These are phyloP conservation scores for Campopleginae sp. DNA, from an alignment of 2,888 invertebrate genomes.

Conservation along the genomic window DNA sequence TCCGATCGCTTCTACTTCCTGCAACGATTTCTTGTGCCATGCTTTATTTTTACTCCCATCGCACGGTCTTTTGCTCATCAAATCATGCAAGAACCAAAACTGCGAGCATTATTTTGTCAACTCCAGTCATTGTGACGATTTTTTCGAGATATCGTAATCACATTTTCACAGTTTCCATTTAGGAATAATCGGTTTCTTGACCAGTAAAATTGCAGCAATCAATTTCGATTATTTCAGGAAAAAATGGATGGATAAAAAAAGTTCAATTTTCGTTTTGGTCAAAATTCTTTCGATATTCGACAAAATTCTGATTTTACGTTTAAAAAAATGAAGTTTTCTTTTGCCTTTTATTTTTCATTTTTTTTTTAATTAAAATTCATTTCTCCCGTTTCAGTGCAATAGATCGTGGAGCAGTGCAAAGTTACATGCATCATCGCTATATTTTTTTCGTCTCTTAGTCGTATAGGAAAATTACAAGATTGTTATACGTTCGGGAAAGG, in stretches of 20 bases:
- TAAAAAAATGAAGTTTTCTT: background rate
- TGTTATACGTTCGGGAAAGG: no score
- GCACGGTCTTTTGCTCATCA: background rate
- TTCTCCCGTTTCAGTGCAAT: background rate
- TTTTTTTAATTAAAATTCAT: background rate
- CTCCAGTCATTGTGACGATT: no score
- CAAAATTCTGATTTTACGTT: no score
- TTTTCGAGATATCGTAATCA: no score
- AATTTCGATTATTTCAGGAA: no score
- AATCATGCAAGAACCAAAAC: background rate
- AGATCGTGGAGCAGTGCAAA: background rate
- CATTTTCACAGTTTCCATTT: background rate
- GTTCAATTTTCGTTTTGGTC: no score
- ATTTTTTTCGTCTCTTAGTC: background rate
- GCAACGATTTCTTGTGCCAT: conserved; percentile 35
- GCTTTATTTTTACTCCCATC: conserved; percentile 8
- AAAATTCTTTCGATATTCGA: no score
- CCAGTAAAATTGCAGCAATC: no score
- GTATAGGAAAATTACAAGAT: background rate
- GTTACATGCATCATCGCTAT: background rate
- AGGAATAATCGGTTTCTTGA: no score
- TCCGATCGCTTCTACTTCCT: conserved; percentile 27
- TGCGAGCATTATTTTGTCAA: background rate
- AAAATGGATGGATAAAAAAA: no score
- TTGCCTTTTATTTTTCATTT: background rate